Conservation (phyloP, 2,888 invertebrate species). For the Steromphala cineraria region DNA sequence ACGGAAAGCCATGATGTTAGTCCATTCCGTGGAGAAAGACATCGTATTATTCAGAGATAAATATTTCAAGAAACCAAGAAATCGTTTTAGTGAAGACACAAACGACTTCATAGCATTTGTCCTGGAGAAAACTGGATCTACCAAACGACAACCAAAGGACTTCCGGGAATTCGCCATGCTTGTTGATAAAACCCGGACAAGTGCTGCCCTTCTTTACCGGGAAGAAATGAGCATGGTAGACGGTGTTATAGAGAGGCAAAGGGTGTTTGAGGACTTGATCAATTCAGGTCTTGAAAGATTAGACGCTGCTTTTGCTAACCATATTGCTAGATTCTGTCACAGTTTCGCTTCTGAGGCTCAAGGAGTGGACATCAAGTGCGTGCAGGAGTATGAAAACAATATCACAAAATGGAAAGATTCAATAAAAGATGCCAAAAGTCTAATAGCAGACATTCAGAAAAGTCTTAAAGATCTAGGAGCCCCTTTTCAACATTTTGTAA, state of each 20-base stretch:
- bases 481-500: conserved; percentile 49
- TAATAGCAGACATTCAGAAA: conserved; percentile 26
- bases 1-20: conserved; percentile 57
- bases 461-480: conserved; percentile 29
- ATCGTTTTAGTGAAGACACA: conserved; percentile 24
- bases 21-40: conserved; percentile 55
- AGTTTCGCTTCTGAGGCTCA: conserved; percentile 61
- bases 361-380: conserved; percentile 49
- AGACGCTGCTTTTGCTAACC: conserved; percentile 28
- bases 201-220: conserved; percentile 6
- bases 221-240: conserved; percentile 12
- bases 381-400: conserved; percentile 63
- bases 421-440: conserved; percentile 33
- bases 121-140: conserved; percentile 28
- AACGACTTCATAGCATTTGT: conserved; percentile 35
- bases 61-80: conserved; percentile 29
- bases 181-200: background rate
- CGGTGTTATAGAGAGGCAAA: background rate
- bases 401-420: conserved; percentile 56
- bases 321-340: conserved; percentile 47
- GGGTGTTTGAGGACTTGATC: conserved; percentile 29
- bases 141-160: conserved; percentile 26
- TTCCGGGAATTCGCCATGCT: conserved; percentile 28
- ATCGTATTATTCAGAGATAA: conserved; percentile 46
- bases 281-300: conserved; percentile 13